Conservation (phyloP, 2,113 vertebrate genomes). For the Galemys pyrenaicus region DNA sequence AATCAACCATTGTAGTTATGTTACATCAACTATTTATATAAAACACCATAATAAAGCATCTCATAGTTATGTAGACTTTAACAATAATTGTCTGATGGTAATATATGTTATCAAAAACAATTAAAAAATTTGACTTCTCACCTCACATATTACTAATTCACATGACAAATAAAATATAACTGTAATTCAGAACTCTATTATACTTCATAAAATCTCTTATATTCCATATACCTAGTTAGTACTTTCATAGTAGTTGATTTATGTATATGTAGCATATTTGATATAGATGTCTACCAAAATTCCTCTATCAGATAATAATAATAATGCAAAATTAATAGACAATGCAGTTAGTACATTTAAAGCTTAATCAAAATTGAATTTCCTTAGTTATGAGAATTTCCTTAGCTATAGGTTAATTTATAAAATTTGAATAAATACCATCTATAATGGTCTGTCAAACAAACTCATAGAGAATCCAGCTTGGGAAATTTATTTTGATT, state of each 20-base stretch:
- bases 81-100: neutral
- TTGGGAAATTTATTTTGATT: neutral
- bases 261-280: neutral
- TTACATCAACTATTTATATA: neutral
- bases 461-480: neutral
- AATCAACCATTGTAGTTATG: neutral
- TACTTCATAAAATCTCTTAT: neutral
- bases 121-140: neutral
- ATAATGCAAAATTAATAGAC: neutral
- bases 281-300: neutral
- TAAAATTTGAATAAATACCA: conserved; percentile 14
- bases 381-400: neutral
- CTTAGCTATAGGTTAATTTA: neutral
- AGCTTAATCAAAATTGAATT: conserved; percentile 8
- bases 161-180: neutral
- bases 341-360: neutral
- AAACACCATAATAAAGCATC: neutral
- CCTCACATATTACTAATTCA: neutral
- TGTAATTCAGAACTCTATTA: conserved; percentile 37
- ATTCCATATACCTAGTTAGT: neutral
- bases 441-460: neutral
- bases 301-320: neutral
- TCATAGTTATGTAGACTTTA: neutral
- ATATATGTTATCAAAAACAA: neutral
- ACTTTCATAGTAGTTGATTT: neutral